A percentile compares a stretch with the other conserved stretches of the same genome.
These are phyloP conservation scores for Panthera leo DNA, from an alignment of 2,113 vertebrate genomes.

Conservation along the genomic window DNA sequence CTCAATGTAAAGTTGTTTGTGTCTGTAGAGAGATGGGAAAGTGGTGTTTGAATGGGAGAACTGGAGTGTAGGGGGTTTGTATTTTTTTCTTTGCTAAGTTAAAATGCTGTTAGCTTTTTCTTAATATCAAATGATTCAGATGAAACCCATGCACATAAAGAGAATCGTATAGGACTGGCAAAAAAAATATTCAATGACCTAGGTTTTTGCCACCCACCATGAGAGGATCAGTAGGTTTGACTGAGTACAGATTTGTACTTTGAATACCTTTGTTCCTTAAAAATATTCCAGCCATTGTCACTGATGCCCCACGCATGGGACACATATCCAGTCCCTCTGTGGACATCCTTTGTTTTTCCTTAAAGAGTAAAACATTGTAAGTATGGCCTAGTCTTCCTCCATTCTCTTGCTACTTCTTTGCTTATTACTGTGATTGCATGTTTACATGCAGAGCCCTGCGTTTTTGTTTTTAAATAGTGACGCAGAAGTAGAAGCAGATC, in stretches of 20 bases:
- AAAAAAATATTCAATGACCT: not conserved
- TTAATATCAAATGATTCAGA: not conserved
- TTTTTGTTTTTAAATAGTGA: not conserved
- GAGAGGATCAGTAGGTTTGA: not conserved
- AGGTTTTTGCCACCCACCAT: not conserved
- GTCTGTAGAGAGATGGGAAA: constrained; percentile 18
- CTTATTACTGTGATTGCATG: not conserved
- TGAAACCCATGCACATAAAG: not conserved
- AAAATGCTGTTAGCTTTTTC: not conserved
- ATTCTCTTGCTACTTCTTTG: not conserved
- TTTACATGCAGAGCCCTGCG: not conserved
- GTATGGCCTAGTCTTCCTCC: not conserved
- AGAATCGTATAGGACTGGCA: not conserved
- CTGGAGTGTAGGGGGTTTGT: not conserved
- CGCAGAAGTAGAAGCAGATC: not conserved
- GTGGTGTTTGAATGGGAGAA: not conserved
- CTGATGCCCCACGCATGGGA: not conserved
- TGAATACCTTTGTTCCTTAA: constrained; percentile 39
- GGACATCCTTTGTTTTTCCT: constrained; percentile 13
- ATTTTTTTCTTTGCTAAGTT: not conserved
- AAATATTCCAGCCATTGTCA: not conserved
- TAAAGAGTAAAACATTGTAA: not conserved
- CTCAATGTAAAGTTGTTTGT: constrained; percentile 18
- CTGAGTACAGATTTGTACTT: not conserved
- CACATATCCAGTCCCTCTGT: not conserved